Conservation (phyloP, 2,797 vertebrate species). For the Pogoniulus pusillus region DNA sequence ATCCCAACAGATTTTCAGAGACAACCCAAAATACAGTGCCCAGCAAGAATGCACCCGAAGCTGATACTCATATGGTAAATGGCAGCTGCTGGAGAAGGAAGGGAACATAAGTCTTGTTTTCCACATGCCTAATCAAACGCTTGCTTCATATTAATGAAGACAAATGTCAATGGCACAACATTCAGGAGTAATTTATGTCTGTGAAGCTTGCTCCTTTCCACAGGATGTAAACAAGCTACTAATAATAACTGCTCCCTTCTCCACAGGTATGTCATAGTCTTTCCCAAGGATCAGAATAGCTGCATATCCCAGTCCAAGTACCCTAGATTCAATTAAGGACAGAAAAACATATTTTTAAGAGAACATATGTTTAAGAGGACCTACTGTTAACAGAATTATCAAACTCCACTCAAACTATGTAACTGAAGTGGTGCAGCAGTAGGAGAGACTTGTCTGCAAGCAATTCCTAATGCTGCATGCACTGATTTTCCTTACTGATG, state of each 20-base stretch:
- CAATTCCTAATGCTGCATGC: not conserved
- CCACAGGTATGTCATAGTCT: not conserved
- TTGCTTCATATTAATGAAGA: constrained; percentile 1
- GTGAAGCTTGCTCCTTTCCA: not conserved
- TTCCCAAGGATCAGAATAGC: not conserved
- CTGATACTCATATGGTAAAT: not conserved
- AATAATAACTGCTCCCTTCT: not conserved
- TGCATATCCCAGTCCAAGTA: not conserved
- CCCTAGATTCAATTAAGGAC: not conserved
- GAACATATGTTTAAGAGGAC: not conserved
- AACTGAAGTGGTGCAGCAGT: not conserved
- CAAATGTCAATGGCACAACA: not conserved
- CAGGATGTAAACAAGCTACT: not conserved
- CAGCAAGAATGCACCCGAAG: not conserved
- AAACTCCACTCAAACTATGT: not conserved
- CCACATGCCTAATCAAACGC: not conserved
- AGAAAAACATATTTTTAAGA: not conserved
- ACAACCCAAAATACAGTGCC: not conserved
- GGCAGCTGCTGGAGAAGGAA: not conserved
- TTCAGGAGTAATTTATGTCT: not conserved
- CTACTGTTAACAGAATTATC: not conserved
- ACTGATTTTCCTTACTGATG: not conserved
- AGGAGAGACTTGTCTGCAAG: not conserved
- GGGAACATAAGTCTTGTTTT: not conserved
- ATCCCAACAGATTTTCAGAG: not conserved